Evolutionary conservation across 2,113 vertebrate genomes (phyloP).

Genomic region (Pelecanus crispus): DNA sequence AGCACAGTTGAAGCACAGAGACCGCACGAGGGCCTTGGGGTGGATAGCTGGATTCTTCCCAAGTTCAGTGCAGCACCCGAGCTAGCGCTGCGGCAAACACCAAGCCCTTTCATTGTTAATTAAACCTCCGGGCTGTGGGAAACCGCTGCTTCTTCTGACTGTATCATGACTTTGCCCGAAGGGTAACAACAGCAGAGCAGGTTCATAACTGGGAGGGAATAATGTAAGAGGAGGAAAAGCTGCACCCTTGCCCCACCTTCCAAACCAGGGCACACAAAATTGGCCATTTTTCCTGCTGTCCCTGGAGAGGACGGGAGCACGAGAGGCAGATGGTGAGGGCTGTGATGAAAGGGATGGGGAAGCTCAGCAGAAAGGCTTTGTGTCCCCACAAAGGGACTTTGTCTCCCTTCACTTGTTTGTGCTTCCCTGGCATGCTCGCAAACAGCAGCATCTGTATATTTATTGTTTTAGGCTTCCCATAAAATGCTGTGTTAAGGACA

Average conservation of each 20-base stretch:
- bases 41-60: neutral
- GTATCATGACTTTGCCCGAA: too few relatives aligned
- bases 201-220: neutral
- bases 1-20: rapidly evolving
- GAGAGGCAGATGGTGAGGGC: neutral
- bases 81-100: rapidly evolving
- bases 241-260: neutral
- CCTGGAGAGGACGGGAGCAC: neutral
- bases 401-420: neutral
- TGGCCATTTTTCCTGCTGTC: neutral
- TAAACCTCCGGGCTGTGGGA: neutral
- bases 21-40: neutral
- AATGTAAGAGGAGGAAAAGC: neutral
- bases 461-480: neutral
- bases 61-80: rapidly evolving
- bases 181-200: neutral
- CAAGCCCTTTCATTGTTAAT: neutral
- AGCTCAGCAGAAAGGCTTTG: slow-evolving; percentile 33
- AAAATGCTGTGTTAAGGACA: neutral
- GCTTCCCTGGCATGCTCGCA: neutral
- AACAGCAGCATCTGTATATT: slow-evolving; percentile 3
- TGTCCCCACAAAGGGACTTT: slow-evolving; percentile 12
- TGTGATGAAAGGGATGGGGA: neutral
- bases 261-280: neutral
- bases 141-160: neutral